Evolutionary conservation across 30 jellyfish, hydroid and myxozoan genomes (phyloP).

Genomic region (Hydractinia symbiolongicarpus): DNA sequence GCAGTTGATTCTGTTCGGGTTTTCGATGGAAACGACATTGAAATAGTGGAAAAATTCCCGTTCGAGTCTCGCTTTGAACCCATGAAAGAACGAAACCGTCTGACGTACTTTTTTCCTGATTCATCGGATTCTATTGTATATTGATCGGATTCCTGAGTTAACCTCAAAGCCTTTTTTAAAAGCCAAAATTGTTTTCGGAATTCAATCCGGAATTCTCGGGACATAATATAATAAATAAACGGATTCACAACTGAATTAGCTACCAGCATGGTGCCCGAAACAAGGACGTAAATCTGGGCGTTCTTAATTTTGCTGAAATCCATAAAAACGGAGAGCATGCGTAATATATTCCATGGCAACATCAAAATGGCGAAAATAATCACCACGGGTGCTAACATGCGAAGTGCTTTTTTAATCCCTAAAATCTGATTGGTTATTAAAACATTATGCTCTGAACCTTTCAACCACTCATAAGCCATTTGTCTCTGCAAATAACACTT

Average conservation of each 20-base stretch:
- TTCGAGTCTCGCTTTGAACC: neutral
- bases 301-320: slow-evolving; percentile 26
- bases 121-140: slow-evolving; percentile 12
- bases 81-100: slow-evolving; percentile 7
- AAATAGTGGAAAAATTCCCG: neutral
- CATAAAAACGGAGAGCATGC: slow-evolving; percentile 44
- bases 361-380: slow-evolving; percentile 57
- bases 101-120: neutral
- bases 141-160: neutral
- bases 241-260: slow-evolving; percentile 87
- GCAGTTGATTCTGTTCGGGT: neutral
- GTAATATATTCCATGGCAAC: slow-evolving; percentile 79
- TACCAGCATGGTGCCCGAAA: slow-evolving; percentile 48
- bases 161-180: slow-evolving; percentile 3
- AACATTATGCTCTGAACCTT: slow-evolving; percentile 19
- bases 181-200: slow-evolving; percentile 63
- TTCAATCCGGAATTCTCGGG: slow-evolving; percentile 76
- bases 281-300: slow-evolving; percentile 22
- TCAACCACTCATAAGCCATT: slow-evolving; percentile 64
- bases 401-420: slow-evolving; percentile 84
- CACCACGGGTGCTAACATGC: slow-evolving; percentile 90
- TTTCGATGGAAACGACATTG: neutral
- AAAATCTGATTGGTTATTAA: slow-evolving; percentile 42
- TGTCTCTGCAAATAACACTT: slow-evolving; percentile 42
- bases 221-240: slow-evolving; percentile 68